Evolutionary conservation across 2,797 vertebrate species (phyloP).

Genomic region (Helostoma temminkii): DNA sequence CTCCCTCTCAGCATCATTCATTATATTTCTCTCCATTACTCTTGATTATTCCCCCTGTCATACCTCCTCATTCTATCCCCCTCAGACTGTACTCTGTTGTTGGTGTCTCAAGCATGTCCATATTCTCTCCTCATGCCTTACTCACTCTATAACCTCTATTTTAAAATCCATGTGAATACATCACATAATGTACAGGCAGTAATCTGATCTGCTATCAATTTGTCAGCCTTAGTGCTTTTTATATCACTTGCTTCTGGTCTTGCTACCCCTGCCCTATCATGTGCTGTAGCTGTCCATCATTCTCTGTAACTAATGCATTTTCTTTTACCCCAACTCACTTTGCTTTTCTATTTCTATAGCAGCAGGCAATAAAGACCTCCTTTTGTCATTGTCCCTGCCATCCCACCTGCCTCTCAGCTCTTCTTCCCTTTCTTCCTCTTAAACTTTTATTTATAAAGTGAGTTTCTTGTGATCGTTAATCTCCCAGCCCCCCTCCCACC

Average conservation of each 20-base stretch:
- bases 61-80: constrained; percentile 7
- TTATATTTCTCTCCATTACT: constrained; percentile 26
- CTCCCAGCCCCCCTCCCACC: background rate
- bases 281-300: constrained; percentile 17
- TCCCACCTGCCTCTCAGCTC: background rate
- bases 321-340: background rate
- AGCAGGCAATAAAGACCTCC: background rate
- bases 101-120: constrained; percentile 3
- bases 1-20: constrained; percentile 11
- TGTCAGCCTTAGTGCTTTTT: background rate
- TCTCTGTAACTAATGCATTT: constrained; percentile 20
- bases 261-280: background rate
- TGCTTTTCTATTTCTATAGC: background rate
- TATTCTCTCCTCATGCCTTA: background rate
- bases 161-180: constrained; percentile 15
- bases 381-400: background rate
- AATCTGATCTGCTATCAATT: background rate
- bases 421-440: no score
- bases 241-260: background rate
- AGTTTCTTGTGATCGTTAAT: constrained; percentile 34
- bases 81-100: constrained; percentile 1
- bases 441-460: constrained; percentile 18
- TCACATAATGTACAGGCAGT: constrained; percentile 2
- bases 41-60: constrained; percentile 26
- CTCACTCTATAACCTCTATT: constrained; percentile 12